phyloP scores from a whole-genome alignment of 2,888 invertebrate species.

The Silvanus unidentatus region DNA sequence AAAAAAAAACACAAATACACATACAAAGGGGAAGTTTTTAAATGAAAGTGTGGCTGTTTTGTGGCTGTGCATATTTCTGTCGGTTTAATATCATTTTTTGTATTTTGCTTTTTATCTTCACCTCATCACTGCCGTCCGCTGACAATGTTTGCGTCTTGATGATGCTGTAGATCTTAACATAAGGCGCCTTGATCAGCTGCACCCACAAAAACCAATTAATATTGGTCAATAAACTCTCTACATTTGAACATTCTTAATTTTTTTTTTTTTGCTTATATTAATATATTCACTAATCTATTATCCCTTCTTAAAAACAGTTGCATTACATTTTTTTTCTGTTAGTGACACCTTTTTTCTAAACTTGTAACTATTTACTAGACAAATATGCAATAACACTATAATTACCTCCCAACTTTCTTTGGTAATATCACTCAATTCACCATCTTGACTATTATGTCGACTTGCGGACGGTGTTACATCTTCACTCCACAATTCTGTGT shows the following conservation, averaged over 20 bases:
- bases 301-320: not conserved
- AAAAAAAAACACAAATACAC: too few relatives aligned
- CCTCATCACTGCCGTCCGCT: slow-evolving; percentile 53
- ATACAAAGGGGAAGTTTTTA: too few relatives aligned
- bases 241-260: too few relatives aligned
- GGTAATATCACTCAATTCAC: slow-evolving; percentile 76
- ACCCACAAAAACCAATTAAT: slow-evolving; percentile 26
- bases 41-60: slow-evolving; percentile 26
- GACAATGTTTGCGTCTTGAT: slow-evolving; percentile 86
- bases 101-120: slow-evolving; percentile 22
- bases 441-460: slow-evolving; percentile 59
- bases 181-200: slow-evolving; percentile 94
- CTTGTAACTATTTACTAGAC: too few relatives aligned
- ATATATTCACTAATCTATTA: too few relatives aligned
- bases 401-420: slow-evolving; percentile 93
- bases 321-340: too few relatives aligned
- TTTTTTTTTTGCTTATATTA: too few relatives aligned
- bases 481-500: slow-evolving; percentile 78
- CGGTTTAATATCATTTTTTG: too few relatives aligned
- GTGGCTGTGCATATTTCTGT: slow-evolving; percentile 15
- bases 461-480: slow-evolving; percentile 50
- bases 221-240: not conserved
- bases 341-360: too few relatives aligned
- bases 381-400: slow-evolving; percentile 26
- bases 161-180: slow-evolving; percentile 93